Evolutionary conservation across 2,888 invertebrate species (phyloP), one percentile per base, ranked within the genome.

Genomic region (Lycocerus yunnanus): DNA sequence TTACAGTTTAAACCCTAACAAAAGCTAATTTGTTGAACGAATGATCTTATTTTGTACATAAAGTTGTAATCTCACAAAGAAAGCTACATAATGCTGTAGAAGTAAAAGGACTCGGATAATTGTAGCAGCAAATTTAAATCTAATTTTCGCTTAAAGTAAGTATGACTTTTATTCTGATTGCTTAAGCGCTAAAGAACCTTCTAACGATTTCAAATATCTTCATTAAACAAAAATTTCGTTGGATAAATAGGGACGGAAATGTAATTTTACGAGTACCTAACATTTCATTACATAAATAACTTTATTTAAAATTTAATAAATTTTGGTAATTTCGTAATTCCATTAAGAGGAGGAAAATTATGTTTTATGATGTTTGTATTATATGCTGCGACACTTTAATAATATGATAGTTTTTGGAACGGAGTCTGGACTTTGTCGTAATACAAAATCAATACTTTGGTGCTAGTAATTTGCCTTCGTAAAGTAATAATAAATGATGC

Each of bases 81-180:
- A 63, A 63, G 61, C 20, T 58, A 20, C 68, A 66, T 69, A 69
- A 65, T 68, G 60, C 58, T 20, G 69, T 24, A 68, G 63, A 73
- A 70, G 68, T 71, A 70, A 71, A 71, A 59, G 66, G 74, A 68
- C 68, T 66, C 24, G 68, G 71, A 74, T 71, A 68, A 71, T 71
- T 74, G 67, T 74, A 74, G 61, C 63, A 68, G 65, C 21, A 63
- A 74, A 74, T 74, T 74, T 63, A 74, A 71, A 74, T 74, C 71
- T 71, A 71, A 74, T 74, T 74, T 71, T 65, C 43, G 70, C 43
- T 24, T 18, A 15, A 59, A 74, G 68, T 70, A 73, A 43, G 66
- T 73, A 73, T 60, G 66, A 73, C 63, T 24, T 18, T 43, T n/a
- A 63, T 61, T 72, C 43, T 67, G 72, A 72, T 72, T 72, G 67